Percentiles rank a stretch among this genome's conserved stretches.
These are phyloP conservation scores for Rhinolophus sinicus DNA, from an alignment of 2,113 vertebrate species.

Conservation along the genomic window DNA sequence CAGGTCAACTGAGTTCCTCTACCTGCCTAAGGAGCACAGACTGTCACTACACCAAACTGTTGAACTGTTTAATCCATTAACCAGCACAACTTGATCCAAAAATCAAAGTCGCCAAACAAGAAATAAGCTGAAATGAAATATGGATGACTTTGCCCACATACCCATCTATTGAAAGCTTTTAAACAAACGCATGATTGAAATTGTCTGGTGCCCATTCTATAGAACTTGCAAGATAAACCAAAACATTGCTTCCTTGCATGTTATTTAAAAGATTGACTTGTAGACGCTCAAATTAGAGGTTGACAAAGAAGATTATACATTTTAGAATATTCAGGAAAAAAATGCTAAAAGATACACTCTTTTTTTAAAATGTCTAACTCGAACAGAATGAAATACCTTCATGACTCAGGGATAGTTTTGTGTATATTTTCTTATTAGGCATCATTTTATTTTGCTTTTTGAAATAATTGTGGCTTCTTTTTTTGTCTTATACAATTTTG, in stretches of 20 bases:
- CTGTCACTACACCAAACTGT: background rate
- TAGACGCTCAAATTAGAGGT: background rate
- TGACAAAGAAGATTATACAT: background rate
- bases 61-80: background rate
- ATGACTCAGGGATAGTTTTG: background rate
- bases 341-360: background rate
- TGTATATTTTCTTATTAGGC: background rate
- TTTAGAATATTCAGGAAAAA: background rate
- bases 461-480: background rate
- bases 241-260: background rate
- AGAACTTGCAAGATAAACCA: background rate
- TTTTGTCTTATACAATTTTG: background rate
- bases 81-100: background rate
- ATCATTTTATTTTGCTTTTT: background rate
- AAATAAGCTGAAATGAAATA: constrained; percentile 50
- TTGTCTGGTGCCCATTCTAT: background rate
- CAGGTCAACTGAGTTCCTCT: background rate
- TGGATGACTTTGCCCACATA: background rate
- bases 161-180: background rate
- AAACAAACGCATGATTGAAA: constrained; percentile 21
- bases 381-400: background rate
- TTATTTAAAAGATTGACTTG: background rate
- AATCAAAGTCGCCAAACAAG: constrained; percentile 43
- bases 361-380: background rate
- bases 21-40: background rate